These are phyloP conservation scores for Polylopha cassiicola DNA, from an alignment of 2,888 invertebrate genomes.

Conservation along the genomic window DNA sequence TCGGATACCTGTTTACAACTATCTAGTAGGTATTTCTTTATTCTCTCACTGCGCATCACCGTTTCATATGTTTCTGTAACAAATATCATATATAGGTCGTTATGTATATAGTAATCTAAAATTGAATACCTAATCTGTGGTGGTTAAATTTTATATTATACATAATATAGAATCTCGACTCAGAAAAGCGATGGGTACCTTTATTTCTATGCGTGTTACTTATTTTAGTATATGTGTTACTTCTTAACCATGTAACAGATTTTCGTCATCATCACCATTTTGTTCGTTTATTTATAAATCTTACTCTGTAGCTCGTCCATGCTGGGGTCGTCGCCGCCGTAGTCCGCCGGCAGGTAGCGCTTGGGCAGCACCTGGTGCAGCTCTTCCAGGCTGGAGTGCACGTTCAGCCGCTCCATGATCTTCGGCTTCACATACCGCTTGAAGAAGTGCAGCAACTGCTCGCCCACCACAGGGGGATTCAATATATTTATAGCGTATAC, in stretches of 20 bases:
- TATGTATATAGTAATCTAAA: too few species aligned
- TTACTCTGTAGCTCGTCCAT: slow-evolving; percentile 54
- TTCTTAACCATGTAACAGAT: too few species aligned
- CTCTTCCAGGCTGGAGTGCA: slow-evolving; percentile 47
- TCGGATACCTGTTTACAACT: slow-evolving; percentile 50
- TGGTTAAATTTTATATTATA: too few species aligned
- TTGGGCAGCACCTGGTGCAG: slow-evolving; percentile 49
- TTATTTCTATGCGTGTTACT: too few species aligned
- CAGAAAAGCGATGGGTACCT: too few species aligned
- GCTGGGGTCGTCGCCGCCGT: slow-evolving; percentile 50
- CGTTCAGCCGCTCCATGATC: slow-evolving; percentile 49
- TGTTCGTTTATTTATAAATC: background rate
- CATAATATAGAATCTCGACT: too few species aligned
- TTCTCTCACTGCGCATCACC: slow-evolving; percentile 44
- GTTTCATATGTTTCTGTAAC: slow-evolving; percentile 51
- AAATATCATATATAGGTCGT: slow-evolving; percentile 5
- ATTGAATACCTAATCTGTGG: too few species aligned
- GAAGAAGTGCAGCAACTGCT: slow-evolving; percentile 48
- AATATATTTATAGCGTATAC: slow-evolving; percentile 61
- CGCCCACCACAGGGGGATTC: slow-evolving; percentile 50
- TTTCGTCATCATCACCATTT: background rate
- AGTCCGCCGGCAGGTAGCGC: slow-evolving; percentile 51
- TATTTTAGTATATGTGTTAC: too few species aligned
- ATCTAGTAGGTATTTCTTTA: slow-evolving; percentile 44
- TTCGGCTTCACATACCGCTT: slow-evolving; percentile 61